These are phyloP conservation scores for Thera britannica DNA, from an alignment of 2,888 invertebrate species.

Conservation along the genomic window DNA sequence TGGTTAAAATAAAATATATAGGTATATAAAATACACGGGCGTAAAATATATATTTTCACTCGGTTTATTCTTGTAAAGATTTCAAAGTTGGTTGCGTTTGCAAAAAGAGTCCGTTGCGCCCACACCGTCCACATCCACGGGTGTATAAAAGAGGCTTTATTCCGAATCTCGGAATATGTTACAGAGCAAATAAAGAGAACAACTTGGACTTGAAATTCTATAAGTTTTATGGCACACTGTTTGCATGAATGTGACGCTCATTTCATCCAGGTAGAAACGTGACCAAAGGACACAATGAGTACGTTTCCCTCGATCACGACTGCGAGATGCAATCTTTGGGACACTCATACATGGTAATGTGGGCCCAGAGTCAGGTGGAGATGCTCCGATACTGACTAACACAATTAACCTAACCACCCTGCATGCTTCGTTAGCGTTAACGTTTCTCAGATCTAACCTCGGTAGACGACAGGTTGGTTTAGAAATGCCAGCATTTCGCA, in stretches of 20 bases:
- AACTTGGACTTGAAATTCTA: constrained; percentile 55
- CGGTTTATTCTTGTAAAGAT: constrained; percentile 61
- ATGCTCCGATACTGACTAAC: constrained; percentile 49
- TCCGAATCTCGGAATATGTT: constrained; percentile 41
- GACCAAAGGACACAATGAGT: constrained; percentile 61
- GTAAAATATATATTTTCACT: constrained; percentile 64
- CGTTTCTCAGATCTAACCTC: constrained; percentile 46
- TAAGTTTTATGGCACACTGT: constrained; percentile 66
- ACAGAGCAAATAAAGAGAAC: constrained; percentile 42
- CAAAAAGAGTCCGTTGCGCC: constrained; percentile 55
- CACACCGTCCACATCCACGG: constrained; percentile 54
- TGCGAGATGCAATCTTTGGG: constrained; percentile 65
- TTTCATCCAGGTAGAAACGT: constrained; percentile 70
- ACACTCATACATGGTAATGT: constrained; percentile 61
- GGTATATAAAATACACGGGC: constrained; percentile 42
- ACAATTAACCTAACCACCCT: constrained; percentile 71
- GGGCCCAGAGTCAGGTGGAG: constrained; percentile 47
- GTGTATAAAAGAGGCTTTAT: constrained; percentile 34
- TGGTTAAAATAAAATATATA: constrained; percentile 44
- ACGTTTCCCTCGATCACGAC: constrained; percentile 73
- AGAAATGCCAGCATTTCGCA: constrained; percentile 28
- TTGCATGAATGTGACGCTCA: constrained; percentile 61
- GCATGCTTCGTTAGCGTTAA: constrained; percentile 55
- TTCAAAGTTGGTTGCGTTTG: constrained; percentile 62
- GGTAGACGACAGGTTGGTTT: constrained; percentile 37